Evolutionary conservation across 2,113 vertebrate species (phyloP).

Genomic region (Toxotes jaculatrix): DNA sequence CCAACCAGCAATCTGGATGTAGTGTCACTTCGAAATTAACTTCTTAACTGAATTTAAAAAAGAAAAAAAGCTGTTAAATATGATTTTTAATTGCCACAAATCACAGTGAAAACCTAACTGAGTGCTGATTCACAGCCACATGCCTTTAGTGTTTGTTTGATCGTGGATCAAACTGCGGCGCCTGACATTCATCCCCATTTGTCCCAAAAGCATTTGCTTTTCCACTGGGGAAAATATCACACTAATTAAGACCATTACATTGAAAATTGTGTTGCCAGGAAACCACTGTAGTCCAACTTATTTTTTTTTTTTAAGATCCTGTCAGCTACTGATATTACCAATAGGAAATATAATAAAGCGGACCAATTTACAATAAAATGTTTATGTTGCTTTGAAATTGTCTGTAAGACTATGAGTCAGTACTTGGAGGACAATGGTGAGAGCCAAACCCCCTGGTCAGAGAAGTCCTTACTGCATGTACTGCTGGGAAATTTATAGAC

Average conservation of each 20-base stretch:
- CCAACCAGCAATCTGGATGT: neutral
- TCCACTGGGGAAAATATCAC: neutral
- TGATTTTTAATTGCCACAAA: neutral
- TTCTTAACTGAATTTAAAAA: neutral
- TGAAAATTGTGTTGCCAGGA: slow-evolving; percentile 67
- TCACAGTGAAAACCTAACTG: neutral
- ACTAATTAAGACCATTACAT: slow-evolving; percentile 49
- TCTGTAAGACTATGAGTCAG: neutral
- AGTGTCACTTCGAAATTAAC: neutral
- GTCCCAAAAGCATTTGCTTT: slow-evolving; percentile 18
- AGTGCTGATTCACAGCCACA: neutral
- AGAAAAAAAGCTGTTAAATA: neutral
- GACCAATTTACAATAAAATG: neutral
- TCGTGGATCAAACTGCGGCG: slow-evolving; percentile 9
- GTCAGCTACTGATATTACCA: slow-evolving; percentile 19
- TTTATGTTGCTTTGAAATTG: slow-evolving; percentile 5
- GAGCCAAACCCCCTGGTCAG: neutral
- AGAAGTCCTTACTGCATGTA: neutral
- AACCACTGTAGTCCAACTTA: slow-evolving; percentile 42
- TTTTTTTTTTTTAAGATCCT: slow-evolving; percentile 7
- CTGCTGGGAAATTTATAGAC: neutral
- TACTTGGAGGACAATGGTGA: neutral
- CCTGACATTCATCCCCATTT: slow-evolving; percentile 18
- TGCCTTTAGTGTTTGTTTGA: neutral
- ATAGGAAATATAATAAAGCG: neutral